Evolutionary conservation across 2,113 vertebrate genomes (phyloP), one percentile per base, ranked within the genome.

Genomic region (Irena cyanogastra): DNA sequence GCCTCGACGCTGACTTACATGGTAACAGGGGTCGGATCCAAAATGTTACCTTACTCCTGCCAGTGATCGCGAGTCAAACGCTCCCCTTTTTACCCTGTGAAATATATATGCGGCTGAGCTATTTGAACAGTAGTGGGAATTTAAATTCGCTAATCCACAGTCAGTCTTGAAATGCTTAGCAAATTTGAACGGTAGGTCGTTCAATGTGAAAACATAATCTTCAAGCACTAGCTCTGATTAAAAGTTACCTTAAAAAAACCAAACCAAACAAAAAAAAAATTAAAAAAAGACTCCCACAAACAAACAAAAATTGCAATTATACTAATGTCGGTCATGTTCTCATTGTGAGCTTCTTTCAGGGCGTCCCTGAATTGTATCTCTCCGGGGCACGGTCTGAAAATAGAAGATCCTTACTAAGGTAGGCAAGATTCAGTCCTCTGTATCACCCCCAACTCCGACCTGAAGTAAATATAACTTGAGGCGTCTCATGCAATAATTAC

Each of bases 101-200:
- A 93, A 94, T 93, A 84, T 54, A 89, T 78, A 83, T 30, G 69
- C 17, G 49, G 79, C 60, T 47, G 35, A 95, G 78, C 75, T 95
- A 96, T 95, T 93, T 81, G 89, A 87, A 96, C 75, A 60, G 91
- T 65, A 91, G 85, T 92, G 94, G 74, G 87, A 91, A 95, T 96
- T 94, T 57, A 72, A 66, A 87, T 89, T 92, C 39, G 61, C 70
- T 88, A 93, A 94, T 95, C 93, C 76, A 81, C 23, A 56, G 59
- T 20, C 83, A 30, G 59, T 47, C 57, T 66, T 77, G 75, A 91
- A 83, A 91, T 14, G 59, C 50, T 93, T 84, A 76, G 75, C 65
- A 77, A 66, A 94, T 94, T 93, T 91, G 54, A 94, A 83, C 57
- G 23, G 75, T 84, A 44, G 77, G 56, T 31, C 45, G 31, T 13